Evolutionary conservation across 2,888 invertebrate species (phyloP).

Genomic region (Hofmannophila pseudospretella): DNA sequence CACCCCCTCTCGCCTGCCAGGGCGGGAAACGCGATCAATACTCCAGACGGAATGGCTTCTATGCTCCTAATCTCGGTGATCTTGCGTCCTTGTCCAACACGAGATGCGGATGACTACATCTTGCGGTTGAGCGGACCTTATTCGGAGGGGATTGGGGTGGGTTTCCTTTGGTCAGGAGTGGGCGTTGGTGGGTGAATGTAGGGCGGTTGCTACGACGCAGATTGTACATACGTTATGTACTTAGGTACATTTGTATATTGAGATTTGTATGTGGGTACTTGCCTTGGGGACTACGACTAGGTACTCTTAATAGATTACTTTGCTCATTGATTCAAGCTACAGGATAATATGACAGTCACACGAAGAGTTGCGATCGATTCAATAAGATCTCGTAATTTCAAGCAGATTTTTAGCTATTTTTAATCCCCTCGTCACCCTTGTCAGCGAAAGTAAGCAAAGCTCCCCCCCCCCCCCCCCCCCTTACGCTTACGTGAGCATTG

Average conservation of each 20-base stretch:
- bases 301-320: too few relatives aligned
- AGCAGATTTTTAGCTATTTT: too few relatives aligned
- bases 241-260: background rate
- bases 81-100: slow-evolving; percentile 64
- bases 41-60: slow-evolving; percentile 32
- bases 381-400: too few relatives aligned
- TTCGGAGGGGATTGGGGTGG: slow-evolving; percentile 1
- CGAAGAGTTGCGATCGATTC: too few relatives aligned
- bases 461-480: too few relatives aligned
- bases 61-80: slow-evolving; percentile 66
- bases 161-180: background rate
- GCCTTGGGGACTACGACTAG: too few relatives aligned
- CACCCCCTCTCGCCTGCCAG: slow-evolving; percentile 18
- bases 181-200: background rate
- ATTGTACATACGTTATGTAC: background rate
- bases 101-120: slow-evolving; percentile 44
- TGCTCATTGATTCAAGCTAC: too few relatives aligned
- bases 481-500: too few relatives aligned
- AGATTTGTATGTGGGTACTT: too few relatives aligned
- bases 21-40: slow-evolving; percentile 38
- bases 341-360: too few relatives aligned
- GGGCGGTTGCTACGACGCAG: background rate
- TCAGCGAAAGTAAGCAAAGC: too few relatives aligned
- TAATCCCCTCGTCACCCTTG: too few relatives aligned
- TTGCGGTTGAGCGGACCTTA: slow-evolving; percentile 4